Percentiles rank a stretch among this genome's conserved stretches.
phyloP scores from a whole-genome alignment of 2,113 vertebrate species.

The Kryptolebias marmoratus region DNA sequence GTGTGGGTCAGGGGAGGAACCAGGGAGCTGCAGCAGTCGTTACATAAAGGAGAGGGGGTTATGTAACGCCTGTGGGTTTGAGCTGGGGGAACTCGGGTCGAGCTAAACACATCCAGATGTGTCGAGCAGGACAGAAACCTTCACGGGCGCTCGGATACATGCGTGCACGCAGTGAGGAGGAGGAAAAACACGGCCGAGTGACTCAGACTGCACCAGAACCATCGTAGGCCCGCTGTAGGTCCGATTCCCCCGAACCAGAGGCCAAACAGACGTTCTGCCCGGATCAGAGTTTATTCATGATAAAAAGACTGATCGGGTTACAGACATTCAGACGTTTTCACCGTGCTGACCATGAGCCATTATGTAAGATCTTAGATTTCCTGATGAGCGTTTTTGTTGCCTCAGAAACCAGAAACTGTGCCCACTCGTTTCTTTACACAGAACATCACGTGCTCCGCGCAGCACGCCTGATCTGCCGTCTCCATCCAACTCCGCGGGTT shows the following conservation, averaged over 20 bases:
- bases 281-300: neutral
- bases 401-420: conserved; percentile 59
- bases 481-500: neutral
- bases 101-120: conserved; percentile 77
- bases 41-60: conserved; percentile 72
- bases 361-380: conserved; percentile 66
- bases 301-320: conserved; percentile 12
- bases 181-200: conserved; percentile 29
- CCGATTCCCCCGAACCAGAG: conserved; percentile 52
- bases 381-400: conserved; percentile 69
- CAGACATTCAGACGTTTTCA: conserved; percentile 19
- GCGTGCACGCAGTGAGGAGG: conserved; percentile 1
- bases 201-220: conserved; percentile 61
- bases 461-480: conserved; percentile 14
- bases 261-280: conserved; percentile 26
- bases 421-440: conserved; percentile 57
- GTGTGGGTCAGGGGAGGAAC: conserved; percentile 58
- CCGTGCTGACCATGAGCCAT: conserved; percentile 34
- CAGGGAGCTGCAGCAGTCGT: conserved; percentile 75
- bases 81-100: conserved; percentile 58
- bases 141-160: conserved; percentile 24
- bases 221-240: conserved; percentile 56
- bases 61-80: conserved; percentile 71
- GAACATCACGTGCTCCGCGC: conserved; percentile 23
- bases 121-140: conserved; percentile 57